Base-by-base conservation (phyloP, 2,113 vertebrate genomes). In the Oxyura jamaicensis region DNA sequence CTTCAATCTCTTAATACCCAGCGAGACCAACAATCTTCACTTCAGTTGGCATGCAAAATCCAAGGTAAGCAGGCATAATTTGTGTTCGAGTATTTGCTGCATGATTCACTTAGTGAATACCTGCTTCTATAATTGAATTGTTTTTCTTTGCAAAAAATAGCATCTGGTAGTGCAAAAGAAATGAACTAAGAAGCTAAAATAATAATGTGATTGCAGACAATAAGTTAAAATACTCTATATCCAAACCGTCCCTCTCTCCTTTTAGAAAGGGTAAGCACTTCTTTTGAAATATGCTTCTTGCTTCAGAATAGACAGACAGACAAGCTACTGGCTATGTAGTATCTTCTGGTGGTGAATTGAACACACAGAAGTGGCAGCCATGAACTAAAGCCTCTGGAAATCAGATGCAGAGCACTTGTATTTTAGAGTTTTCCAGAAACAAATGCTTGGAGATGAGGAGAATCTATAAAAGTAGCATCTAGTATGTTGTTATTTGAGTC, bases 11-110 rank as follows among this genome's bases (percentile, higher is more conserved):
- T 98, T 99, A 8, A 98, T 99, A 86, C 99, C 99, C 93, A 99
- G 98, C 1, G 99, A 99, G 95, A 99, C 99, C 96, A 99, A 99
- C 98, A 99, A 97, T 90, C 98, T 99, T 72, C 99, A 99, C 95
- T 99, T 99, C 97, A 99, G 98, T 84, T 99, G 99, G 99, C 98
- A 99, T 79, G 98, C 99, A 4, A 99, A 98, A 97, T 98, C 97
- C 89, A 99, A 99, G 98, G 99, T 99, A 93, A 90, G 95, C 42
- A 72, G 66, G 8, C 13, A 3, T 4, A 22, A 33, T 29, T 66
- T 60, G 25, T 42, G 10, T 59, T 48, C 9, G 26, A 33, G 7
- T 56, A 2, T 50, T 44, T 12, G 52, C 26, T 15, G 31, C 7
- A 2, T 2, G 2, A 17, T 48, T 33, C 72, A 11, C 28, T 25